Percentiles rank a stretch among this genome's conserved stretches.
These are phyloP conservation scores for Caranx ignobilis DNA, from an alignment of 2,113 vertebrate genomes.

Conservation along the genomic window DNA sequence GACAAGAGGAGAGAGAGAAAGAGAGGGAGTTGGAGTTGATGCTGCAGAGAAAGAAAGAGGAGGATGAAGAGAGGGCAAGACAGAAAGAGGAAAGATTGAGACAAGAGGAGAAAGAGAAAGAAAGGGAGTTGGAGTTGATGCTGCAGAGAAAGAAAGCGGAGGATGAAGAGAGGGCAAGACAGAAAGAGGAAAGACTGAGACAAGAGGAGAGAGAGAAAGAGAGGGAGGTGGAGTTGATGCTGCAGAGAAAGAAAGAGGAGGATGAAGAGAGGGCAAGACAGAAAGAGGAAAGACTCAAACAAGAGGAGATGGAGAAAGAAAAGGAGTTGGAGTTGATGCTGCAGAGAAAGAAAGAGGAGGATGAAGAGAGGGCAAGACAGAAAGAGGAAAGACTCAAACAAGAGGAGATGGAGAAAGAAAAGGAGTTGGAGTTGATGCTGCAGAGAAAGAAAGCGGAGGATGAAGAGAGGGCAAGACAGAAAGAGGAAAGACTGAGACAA, in stretches of 20 bases:
- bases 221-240: no score
- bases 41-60: slow-evolving; percentile 31
- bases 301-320: no score
- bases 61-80: slow-evolving; percentile 16
- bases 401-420: no score
- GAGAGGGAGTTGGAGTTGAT: slow-evolving; percentile 24
- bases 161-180: slow-evolving; percentile 8
- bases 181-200: slow-evolving; percentile 4
- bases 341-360: no score
- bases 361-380: no score
- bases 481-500: no score
- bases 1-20: slow-evolving; percentile 33
- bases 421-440: no score
- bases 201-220: slow-evolving; percentile 37
- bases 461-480: no score
- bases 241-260: slow-evolving; percentile 37
- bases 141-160: slow-evolving; percentile 36
- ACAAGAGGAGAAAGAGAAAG: slow-evolving; percentile 33
- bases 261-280: slow-evolving; percentile 15
- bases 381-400: no score
- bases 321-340: no score
- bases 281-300: not conserved
- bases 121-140: slow-evolving; percentile 22
- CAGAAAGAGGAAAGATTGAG: slow-evolving; percentile 4
- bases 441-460: no score